A percentile compares a stretch with the other conserved stretches of the same genome.
Evolutionary conservation across 2,113 vertebrate genomes (phyloP).

Genomic region (Ageneiosus marmoratus): DNA sequence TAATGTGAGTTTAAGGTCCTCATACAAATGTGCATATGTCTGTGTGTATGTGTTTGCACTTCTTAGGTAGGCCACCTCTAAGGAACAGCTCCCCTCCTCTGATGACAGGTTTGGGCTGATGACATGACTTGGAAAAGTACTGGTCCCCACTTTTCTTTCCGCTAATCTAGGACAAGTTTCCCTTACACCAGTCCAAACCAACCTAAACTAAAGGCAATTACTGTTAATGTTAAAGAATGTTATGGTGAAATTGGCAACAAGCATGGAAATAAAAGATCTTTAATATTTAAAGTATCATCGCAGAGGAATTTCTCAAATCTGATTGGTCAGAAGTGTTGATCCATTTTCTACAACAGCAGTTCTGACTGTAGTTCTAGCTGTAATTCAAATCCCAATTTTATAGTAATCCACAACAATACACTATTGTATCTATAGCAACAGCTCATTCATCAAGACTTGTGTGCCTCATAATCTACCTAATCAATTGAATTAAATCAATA

Average conservation of each 20-base stretch:
- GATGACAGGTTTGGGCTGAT: conserved; percentile 48
- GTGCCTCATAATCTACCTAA: background rate
- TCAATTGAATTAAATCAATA: background rate
- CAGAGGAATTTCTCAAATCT: background rate
- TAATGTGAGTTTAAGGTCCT: background rate
- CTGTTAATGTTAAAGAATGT: background rate
- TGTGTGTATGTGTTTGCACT: conserved; percentile 38
- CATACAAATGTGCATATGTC: conserved; percentile 15
- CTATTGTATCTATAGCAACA: background rate
- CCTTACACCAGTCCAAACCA: background rate
- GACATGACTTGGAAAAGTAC: conserved; percentile 53
- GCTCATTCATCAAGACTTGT: background rate
- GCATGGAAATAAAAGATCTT: background rate
- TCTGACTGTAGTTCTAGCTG: no score
- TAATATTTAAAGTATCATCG: background rate
- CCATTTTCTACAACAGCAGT: background rate
- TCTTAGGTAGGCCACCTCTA: conserved; percentile 50
- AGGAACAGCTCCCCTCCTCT: conserved; percentile 38
- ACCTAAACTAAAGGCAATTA: background rate
- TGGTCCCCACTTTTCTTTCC: conserved; percentile 30
- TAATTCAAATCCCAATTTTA: background rate
- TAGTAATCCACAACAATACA: background rate
- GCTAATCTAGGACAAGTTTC: conserved; percentile 35
- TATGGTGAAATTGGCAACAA: background rate
- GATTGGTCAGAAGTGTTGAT: background rate